These are phyloP conservation scores for Caenorhabditis plicata DNA, from an alignment of 2,888 invertebrate species.

Conservation along the genomic window DNA sequence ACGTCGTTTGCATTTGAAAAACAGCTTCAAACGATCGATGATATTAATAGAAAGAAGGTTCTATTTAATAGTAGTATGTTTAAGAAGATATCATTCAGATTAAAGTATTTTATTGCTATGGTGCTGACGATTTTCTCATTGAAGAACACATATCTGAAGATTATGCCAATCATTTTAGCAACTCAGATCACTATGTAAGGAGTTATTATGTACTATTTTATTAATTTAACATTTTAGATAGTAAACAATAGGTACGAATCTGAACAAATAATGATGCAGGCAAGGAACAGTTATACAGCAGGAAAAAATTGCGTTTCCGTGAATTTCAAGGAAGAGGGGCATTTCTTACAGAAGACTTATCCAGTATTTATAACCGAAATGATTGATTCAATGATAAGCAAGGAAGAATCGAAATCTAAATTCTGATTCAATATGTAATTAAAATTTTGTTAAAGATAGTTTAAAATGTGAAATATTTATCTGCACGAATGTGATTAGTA, in stretches of 20 bases:
- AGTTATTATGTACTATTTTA: background rate
- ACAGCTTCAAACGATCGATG: constrained; percentile 16
- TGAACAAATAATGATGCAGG: constrained; percentile 11
- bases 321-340: constrained; percentile 24
- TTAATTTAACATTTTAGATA: constrained; percentile 6
- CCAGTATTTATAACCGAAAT: constrained; percentile 22
- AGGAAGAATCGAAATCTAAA: constrained; percentile 2
- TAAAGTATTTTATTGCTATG: constrained; percentile 21
- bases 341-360: constrained; percentile 29
- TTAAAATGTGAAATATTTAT: no score
- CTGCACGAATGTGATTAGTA: no score
- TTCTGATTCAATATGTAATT: no score
- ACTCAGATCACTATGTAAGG: constrained; percentile 18
- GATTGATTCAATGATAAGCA: constrained; percentile 12
- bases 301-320: constrained; percentile 15
- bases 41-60: constrained; percentile 5
- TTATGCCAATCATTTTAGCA: constrained; percentile 13
- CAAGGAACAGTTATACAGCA: constrained; percentile 5
- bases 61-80: background rate
- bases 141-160: constrained; percentile 20
- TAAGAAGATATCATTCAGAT: constrained; percentile 1
- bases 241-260: constrained; percentile 16
- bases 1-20: constrained; percentile 30
- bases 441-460: no score
- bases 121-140: constrained; percentile 20